Conservation (phyloP, 2,888 invertebrate genomes). For the Exephanes ischioxanthus region DNA sequence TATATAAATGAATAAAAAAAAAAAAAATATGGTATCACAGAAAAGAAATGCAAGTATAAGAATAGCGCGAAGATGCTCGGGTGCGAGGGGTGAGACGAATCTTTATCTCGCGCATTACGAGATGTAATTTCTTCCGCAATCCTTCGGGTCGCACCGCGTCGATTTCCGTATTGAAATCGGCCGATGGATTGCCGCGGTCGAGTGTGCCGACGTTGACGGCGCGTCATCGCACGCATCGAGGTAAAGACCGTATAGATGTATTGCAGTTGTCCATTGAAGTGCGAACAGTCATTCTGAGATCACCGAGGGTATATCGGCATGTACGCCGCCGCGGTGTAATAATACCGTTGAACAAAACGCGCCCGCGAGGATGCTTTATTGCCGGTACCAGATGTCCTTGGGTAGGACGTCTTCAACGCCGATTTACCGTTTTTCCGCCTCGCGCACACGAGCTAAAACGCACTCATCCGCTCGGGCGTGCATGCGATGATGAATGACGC, state of each 20-base stretch:
- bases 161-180: conserved; percentile 37
- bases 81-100: not conserved
- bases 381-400: conserved; percentile 62
- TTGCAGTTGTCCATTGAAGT: conserved; percentile 34
- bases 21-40: not conserved
- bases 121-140: conserved; percentile 59
- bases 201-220: not conserved
- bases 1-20: not conserved
- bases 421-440: conserved; percentile 61
- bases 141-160: conserved; percentile 20
- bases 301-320: conserved; percentile 19
- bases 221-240: conserved; percentile 18
- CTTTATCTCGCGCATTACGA: not conserved
- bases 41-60: not conserved
- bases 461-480: not conserved
- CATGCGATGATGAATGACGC: conserved; percentile 20
- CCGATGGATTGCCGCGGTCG: conserved; percentile 46
- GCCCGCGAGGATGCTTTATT: conserved; percentile 36
- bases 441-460: conserved; percentile 17
- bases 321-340: conserved; percentile 38
- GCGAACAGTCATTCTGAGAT: conserved; percentile 26
- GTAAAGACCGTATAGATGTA: conserved; percentile 15
- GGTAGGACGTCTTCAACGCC: conserved; percentile 55
- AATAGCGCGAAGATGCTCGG: not conserved
- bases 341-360: conserved; percentile 61